phyloP scores from a whole-genome alignment of 2,888 invertebrate species.

The Lissonota sp. region DNA sequence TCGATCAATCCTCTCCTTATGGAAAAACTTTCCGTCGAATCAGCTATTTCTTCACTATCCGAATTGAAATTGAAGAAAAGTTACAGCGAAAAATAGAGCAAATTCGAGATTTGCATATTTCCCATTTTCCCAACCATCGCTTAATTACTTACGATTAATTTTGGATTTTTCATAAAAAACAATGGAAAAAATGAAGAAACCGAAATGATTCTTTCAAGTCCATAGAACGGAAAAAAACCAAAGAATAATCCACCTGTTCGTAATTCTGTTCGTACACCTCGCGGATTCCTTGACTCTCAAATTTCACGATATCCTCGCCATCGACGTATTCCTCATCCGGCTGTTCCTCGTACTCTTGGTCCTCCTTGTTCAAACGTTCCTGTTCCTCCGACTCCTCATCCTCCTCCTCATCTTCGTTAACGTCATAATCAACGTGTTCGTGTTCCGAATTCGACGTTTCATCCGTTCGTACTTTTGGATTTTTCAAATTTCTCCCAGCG shows the following conservation, averaged over 20 bases:
- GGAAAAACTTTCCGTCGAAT: no score
- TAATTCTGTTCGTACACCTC: slow-evolving; percentile 61
- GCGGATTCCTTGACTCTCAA: slow-evolving; percentile 54
- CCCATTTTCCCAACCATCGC: no score
- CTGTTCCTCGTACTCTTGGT: slow-evolving; percentile 71
- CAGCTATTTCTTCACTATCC: no score
- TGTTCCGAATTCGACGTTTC: slow-evolving; percentile 76
- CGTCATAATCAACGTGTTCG: slow-evolving; percentile 70
- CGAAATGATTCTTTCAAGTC: no score
- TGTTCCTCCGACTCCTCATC: slow-evolving; percentile 55
- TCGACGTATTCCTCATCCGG: slow-evolving; percentile 68
- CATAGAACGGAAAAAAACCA: slow-evolving; percentile 20
- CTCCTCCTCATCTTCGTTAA: slow-evolving; percentile 63
- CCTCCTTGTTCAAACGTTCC: slow-evolving; percentile 67
- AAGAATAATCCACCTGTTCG: slow-evolving; percentile 65
- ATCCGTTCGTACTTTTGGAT: slow-evolving; percentile 64
- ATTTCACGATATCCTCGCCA: slow-evolving; percentile 61
- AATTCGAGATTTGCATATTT: no score
- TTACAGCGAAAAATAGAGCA: no score
- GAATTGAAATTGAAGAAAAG: no score
- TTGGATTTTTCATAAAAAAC: slow-evolving; percentile 1
- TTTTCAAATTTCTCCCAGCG: slow-evolving; percentile 77
- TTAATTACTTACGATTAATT: not conserved
- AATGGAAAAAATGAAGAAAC: not conserved
- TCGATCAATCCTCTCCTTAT: not conserved